A percentile compares a stretch with the other conserved stretches of the same genome.
Conservation (phyloP, 2,888 invertebrate species). For the Noctua janthina region DNA sequence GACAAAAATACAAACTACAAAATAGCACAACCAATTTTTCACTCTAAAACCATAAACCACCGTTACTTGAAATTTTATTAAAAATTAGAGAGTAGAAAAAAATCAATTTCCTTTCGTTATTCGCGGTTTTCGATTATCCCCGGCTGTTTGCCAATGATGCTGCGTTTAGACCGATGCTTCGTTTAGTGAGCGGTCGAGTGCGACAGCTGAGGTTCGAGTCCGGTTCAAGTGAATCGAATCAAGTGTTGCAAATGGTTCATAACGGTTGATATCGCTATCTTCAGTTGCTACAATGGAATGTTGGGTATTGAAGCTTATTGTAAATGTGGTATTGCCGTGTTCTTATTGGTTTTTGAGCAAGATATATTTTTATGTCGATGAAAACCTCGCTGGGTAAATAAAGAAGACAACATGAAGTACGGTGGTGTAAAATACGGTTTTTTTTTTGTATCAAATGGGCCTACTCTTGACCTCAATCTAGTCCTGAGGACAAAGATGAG, state of each 20-base stretch:
- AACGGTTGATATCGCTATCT: slow-evolving; percentile 60
- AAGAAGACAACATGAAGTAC: too few relatives aligned
- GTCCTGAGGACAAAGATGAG: too few relatives aligned
- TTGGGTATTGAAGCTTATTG: slow-evolving; percentile 36
- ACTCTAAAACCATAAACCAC: slow-evolving; percentile 23
- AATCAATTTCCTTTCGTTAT: slow-evolving; percentile 56
- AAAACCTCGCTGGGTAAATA: neutral
- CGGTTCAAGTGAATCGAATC: slow-evolving; percentile 63
- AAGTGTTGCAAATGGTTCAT: slow-evolving; percentile 65
- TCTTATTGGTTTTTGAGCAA: neutral
- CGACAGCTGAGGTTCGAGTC: slow-evolving; percentile 51
- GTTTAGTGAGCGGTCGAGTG: slow-evolving; percentile 49
- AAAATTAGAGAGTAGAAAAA: slow-evolving; percentile 54
- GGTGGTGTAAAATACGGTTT: neutral
- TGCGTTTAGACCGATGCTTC: slow-evolving; percentile 42
- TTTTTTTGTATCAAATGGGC: too few relatives aligned
- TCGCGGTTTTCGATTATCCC: slow-evolving; percentile 54
- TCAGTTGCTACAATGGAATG: slow-evolving; percentile 33
- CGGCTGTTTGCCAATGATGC: slow-evolving; percentile 53
- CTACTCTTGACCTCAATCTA: too few relatives aligned
- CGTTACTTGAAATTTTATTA: slow-evolving; percentile 35
- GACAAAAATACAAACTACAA: neutral
- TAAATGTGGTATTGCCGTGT: neutral
- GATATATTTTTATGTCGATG: neutral
- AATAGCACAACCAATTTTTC: neutral